Evolutionary conservation across 2,797 vertebrate species (phyloP).

Genomic region (Florisuga fusca): DNA sequence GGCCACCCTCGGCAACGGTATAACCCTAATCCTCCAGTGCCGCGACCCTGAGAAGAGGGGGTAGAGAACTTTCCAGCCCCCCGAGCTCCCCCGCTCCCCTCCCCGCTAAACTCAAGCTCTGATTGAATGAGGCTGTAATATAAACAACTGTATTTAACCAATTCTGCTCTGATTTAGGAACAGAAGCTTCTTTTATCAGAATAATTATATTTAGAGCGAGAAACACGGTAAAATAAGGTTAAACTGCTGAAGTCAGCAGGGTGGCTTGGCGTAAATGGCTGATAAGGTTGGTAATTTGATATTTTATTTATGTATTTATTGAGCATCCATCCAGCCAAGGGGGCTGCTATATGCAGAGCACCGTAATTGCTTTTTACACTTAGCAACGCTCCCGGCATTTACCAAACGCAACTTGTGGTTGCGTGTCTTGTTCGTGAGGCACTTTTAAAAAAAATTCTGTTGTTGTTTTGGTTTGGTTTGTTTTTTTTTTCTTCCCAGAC

Average conservation of each 20-base stretch:
- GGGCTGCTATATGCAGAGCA: constrained; percentile 47
- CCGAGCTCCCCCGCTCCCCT: neutral
- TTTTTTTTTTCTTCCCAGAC: constrained; percentile 48
- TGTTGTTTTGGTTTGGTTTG: too few species aligned
- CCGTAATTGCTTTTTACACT: constrained; percentile 70
- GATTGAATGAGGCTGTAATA: constrained; percentile 48
- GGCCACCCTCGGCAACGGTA: neutral
- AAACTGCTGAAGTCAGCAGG: constrained; percentile 38
- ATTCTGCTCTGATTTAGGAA: constrained; percentile 43
- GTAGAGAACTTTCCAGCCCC: constrained; percentile 32
- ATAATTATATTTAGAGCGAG: constrained; percentile 49
- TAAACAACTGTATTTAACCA: constrained; percentile 24
- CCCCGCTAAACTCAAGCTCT: neutral
- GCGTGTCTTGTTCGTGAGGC: constrained; percentile 9
- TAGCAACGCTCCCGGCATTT: constrained; percentile 42
- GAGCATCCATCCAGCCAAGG: constrained; percentile 56
- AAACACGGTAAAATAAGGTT: constrained; percentile 44
- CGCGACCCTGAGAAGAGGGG: constrained; percentile 14
- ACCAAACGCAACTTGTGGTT: constrained; percentile 68
- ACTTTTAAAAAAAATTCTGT: too few species aligned
- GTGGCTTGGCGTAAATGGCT: constrained; percentile 54
- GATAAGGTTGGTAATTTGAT: constrained; percentile 68
- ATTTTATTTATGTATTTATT: constrained; percentile 69
- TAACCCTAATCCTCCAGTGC: constrained; percentile 21
- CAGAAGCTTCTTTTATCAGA: constrained; percentile 44